These are phyloP conservation scores for Lamellibrachia columna DNA, from an alignment of 2,888 invertebrate species.

Conservation along the genomic window DNA sequence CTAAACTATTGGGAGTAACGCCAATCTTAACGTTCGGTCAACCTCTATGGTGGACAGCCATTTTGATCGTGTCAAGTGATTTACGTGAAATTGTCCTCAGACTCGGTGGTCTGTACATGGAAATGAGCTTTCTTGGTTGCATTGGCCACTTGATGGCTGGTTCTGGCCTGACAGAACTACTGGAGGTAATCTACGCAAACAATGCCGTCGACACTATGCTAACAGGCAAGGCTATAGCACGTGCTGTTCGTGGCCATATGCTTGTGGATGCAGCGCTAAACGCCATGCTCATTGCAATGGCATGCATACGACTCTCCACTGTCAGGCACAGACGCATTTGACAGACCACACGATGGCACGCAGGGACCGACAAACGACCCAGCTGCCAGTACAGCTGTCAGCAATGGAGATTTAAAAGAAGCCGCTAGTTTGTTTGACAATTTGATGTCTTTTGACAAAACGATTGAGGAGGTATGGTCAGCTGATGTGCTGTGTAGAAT, in stretches of 20 bases:
- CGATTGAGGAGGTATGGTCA: neutral
- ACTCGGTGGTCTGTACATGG: constrained; percentile 38
- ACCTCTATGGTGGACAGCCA: constrained; percentile 41
- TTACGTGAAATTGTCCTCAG: constrained; percentile 35
- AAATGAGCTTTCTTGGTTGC: constrained; percentile 44
- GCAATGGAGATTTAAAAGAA: neutral
- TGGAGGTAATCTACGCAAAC: constrained; percentile 38
- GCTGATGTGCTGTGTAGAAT: neutral
- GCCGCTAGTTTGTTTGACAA: neutral
- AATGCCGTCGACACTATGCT: constrained; percentile 42
- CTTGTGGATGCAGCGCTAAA: constrained; percentile 36
- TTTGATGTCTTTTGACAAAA: neutral
- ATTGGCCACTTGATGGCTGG: constrained; percentile 44
- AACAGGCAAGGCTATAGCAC: constrained; percentile 39
- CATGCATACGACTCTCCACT: neutral
- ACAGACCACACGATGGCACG: neutral
- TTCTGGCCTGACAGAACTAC: constrained; percentile 41
- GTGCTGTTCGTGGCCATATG: constrained; percentile 42
- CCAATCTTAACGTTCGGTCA: constrained; percentile 45
- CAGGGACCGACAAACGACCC: neutral
- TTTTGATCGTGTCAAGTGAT: constrained; percentile 31
- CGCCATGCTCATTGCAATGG: neutral
- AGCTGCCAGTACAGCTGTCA: neutral
- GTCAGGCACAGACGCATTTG: neutral
- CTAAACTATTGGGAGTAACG: neutral